These are phyloP conservation scores for Odobenus rosmarus DNA, from an alignment of 2,113 vertebrate species.

Conservation along the genomic window DNA sequence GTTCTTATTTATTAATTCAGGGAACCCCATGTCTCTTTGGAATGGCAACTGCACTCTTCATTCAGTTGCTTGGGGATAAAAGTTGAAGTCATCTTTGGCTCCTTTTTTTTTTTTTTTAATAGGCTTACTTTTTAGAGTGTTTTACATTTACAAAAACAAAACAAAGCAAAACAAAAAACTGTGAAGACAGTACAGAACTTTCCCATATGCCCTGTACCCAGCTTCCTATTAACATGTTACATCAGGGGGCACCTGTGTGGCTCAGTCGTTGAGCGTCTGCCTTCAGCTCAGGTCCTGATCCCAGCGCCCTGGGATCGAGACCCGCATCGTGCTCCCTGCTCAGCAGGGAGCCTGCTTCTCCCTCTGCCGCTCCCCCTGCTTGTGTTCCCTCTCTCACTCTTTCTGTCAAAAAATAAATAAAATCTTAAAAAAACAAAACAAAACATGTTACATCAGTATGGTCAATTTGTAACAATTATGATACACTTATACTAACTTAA, in stretches of 20 bases:
- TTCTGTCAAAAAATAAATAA: no score
- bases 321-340: no score
- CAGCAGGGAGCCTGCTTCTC: no score
- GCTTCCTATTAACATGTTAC: not conserved
- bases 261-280: no score
- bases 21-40: not conserved
- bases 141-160: not conserved
- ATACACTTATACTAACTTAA: not conserved
- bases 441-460: not conserved
- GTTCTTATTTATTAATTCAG: not conserved
- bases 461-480: not conserved
- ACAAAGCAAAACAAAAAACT: not conserved
- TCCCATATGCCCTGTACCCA: fast-evolving
- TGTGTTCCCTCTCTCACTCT: no score
- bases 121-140: not conserved
- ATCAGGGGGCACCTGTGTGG: not conserved
- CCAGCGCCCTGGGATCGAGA: no score
- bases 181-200: not conserved
- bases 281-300: no score
- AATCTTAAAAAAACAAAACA: no score
- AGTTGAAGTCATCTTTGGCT: not conserved
- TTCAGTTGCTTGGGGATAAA: not conserved
- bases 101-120: not conserved
- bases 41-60: not conserved
- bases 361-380: no score